Base-by-base conservation (phyloP, 2,797 vertebrate genomes). In the Sebastes hubbsi region DNA sequence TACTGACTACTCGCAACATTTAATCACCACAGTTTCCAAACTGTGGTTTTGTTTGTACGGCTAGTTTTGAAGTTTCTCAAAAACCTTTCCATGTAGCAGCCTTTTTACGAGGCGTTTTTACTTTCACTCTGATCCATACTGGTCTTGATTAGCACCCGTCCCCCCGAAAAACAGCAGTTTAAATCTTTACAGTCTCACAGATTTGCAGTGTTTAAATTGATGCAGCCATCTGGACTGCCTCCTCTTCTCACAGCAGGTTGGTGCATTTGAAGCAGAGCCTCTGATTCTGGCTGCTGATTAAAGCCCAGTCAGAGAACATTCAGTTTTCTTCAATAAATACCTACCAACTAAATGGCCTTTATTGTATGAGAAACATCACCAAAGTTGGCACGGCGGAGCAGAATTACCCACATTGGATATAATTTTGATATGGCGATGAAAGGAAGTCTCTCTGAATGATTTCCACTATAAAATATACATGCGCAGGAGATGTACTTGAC, bases 201-300 rank as follows among this genome's bases (percentile, higher is more conserved):
- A 82, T 83, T 78, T 78, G 36, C 60, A 32, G 54, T 58, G 75
- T 84, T 79, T 74, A 64, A 86, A 84, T 49, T 70, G 76, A 79
- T 56, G 20, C 58, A 11, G 75, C 86, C 87, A 86, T 90, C 88
- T 91, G 87, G 81, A 54, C 72, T 22, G 62, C 36, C 70, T 63
- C 29, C n/a, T 46, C 29, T 36, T 55, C 66, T 59, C 72, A 20
- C 81, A 86, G 85, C 78, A 78, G 67, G 68, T 72, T 38, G 75
- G 34, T 42, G 36, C 46, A 22, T 87, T 66, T 84, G 68, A 70
- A 34, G 61, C 38, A 42, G n/a, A 77, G 54, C 22, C 52, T 73
- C 61, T 32, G 55, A 70, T 67, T 62, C 25, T 25, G 55, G 54
- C 70, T 69, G 63, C 67, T 78, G 81, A 78, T 85, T 59, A 55